Percentiles rank a stretch among this genome's conserved stretches.
These are phyloP conservation scores for Pristionchus exspectatus DNA, from an alignment of 2,888 invertebrate genomes.

Conservation along the genomic window DNA sequence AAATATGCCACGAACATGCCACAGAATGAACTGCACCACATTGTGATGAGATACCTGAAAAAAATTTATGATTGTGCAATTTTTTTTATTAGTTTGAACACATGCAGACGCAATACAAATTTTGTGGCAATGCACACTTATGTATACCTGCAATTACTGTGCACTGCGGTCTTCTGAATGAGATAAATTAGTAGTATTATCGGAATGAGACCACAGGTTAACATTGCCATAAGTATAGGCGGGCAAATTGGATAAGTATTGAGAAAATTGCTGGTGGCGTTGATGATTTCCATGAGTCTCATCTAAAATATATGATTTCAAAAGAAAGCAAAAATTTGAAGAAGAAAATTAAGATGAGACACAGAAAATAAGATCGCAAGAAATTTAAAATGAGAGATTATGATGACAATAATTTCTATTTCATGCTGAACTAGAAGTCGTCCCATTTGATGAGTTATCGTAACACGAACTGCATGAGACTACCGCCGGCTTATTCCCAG, in stretches of 20 bases:
- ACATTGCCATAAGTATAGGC: not conserved
- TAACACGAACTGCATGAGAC: too few relatives aligned
- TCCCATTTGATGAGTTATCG: too few relatives aligned
- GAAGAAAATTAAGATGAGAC: too few relatives aligned
- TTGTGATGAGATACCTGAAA: not conserved
- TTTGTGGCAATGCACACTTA: too few relatives aligned
- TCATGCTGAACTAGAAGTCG: too few relatives aligned
- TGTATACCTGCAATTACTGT: slow-evolving; percentile 36
- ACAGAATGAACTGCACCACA: not conserved
- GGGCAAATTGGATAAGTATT: slow-evolving; percentile 16
- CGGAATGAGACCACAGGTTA: not conserved
- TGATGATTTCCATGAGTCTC: not conserved
- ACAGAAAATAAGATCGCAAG: too few relatives aligned
- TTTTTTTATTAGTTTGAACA: not conserved
- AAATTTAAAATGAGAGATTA: too few relatives aligned
- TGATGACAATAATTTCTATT: too few relatives aligned
- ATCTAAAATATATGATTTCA: not conserved
- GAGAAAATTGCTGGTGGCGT: not conserved
- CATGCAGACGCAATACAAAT: too few relatives aligned
- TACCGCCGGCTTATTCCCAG: too few relatives aligned
- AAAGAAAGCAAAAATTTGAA: too few relatives aligned
- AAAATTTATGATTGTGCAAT: not conserved
- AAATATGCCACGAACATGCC: not conserved
- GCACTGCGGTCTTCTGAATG: not conserved
- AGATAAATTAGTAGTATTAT: not conserved